phyloP scores from a whole-genome alignment of 2,797 vertebrate species.

The Chelon auratus region DNA sequence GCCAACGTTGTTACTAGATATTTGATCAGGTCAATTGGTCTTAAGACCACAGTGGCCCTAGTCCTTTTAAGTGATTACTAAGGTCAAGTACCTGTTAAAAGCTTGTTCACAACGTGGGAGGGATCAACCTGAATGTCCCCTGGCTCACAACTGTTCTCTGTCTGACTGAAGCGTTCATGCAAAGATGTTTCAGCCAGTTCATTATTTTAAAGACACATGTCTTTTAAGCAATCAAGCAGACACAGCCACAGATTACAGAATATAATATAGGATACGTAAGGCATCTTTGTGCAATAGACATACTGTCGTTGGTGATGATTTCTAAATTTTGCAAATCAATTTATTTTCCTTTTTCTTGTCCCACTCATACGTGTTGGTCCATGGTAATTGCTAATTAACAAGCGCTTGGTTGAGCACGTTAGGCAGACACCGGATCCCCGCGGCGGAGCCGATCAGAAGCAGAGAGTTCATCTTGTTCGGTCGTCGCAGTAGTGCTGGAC shows the following conservation, averaged over 20 bases:
- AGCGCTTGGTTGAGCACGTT: slow-evolving; percentile 35
- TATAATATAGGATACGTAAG: not conserved
- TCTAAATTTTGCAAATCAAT: slow-evolving; percentile 10
- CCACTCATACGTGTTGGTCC: slow-evolving; percentile 43
- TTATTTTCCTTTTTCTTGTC: slow-evolving; percentile 35
- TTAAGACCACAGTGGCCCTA: slow-evolving; percentile 36
- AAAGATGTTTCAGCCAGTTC: slow-evolving; percentile 18
- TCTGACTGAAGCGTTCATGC: slow-evolving; percentile 36
- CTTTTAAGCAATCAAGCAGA: slow-evolving; percentile 1
- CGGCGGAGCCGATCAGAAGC: slow-evolving; percentile 16
- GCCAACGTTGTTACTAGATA: slow-evolving; percentile 36
- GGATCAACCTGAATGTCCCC: slow-evolving; percentile 30
- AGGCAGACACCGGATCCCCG: slow-evolving; percentile 24
- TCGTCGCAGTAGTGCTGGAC: slow-evolving; percentile 24
- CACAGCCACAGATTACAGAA: not conserved
- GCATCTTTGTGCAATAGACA: not conserved
- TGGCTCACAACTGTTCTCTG: slow-evolving; percentile 37
- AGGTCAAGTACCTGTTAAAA: slow-evolving; percentile 73
- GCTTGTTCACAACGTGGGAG: slow-evolving; percentile 37
- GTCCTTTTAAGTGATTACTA: slow-evolving; percentile 49
- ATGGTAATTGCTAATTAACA: slow-evolving; percentile 49
- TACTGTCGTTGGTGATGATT: not conserved
- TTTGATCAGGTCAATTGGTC: slow-evolving; percentile 64
- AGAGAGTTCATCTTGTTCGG: slow-evolving; percentile 34
- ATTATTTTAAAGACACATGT: slow-evolving; percentile 8